Conservation (phyloP, 2,888 invertebrate species). For the Apamea sordens region DNA sequence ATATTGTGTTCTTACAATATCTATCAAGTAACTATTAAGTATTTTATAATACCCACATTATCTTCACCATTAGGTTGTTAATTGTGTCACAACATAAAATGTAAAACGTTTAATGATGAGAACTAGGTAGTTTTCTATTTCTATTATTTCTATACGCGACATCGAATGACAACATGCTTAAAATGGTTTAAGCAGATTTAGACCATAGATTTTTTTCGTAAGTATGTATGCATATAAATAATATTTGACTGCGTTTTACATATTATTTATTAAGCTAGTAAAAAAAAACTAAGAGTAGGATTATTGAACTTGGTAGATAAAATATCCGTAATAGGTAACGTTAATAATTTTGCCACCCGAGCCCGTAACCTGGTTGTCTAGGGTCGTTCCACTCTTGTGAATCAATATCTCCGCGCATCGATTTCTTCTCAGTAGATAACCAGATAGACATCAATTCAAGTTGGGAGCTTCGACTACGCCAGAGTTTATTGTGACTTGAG, state of each 20-base stretch:
- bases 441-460: neutral
- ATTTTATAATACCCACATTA: neutral
- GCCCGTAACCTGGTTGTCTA: conserved; percentile 5
- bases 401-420: conserved; percentile 50
- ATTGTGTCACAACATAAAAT: neutral
- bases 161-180: neutral
- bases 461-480: neutral
- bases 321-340: neutral
- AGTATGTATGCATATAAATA: neutral
- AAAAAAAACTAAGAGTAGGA: neutral
- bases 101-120: neutral
- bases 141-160: neutral
- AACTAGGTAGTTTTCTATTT: neutral
- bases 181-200: neutral
- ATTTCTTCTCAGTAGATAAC: conserved; percentile 21
- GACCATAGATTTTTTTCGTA: neutral
- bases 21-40: neutral
- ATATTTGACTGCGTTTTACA: neutral
- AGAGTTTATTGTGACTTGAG: neutral
- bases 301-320: neutral
- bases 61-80: neutral
- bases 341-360: conserved; percentile 3
- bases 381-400: conserved; percentile 51
- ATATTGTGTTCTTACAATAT: neutral
- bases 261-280: neutral